Percentiles rank a stretch among this genome's conserved stretches.
phyloP scores from a whole-genome alignment of 2,113 vertebrate species.

The Ursus arctos region DNA sequence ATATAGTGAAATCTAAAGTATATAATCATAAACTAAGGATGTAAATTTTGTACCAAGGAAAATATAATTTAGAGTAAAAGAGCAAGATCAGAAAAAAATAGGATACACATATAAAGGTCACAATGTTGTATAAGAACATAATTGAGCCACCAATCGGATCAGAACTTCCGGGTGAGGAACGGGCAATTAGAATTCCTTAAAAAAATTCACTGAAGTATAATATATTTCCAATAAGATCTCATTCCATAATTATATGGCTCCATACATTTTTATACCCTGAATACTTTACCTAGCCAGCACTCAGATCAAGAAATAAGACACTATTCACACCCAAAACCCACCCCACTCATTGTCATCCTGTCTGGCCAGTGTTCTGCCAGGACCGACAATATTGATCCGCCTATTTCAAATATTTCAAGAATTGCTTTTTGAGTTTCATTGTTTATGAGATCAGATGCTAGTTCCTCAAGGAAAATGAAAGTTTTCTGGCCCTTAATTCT shows the following conservation, averaged over 20 bases:
- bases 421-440: neutral
- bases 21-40: neutral
- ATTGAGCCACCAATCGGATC: neutral
- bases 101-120: neutral
- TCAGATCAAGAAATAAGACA: neutral
- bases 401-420: neutral
- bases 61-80: conserved; percentile 27
- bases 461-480: neutral
- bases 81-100: neutral
- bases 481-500: conserved; percentile 5
- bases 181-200: neutral
- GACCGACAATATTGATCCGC: neutral
- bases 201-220: neutral
- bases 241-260: neutral
- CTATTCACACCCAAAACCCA: neutral
- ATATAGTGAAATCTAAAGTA: neutral
- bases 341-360: neutral
- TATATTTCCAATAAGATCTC: neutral
- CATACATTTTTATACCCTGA: neutral
- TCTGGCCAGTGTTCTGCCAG: neutral
- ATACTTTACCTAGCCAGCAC: neutral
- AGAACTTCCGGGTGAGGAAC: conserved; percentile 8
- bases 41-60: neutral
- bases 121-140: neutral
- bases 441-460: neutral